phyloP scores from a whole-genome alignment of 2,113 vertebrate species.

The Taurulus bubalis region DNA sequence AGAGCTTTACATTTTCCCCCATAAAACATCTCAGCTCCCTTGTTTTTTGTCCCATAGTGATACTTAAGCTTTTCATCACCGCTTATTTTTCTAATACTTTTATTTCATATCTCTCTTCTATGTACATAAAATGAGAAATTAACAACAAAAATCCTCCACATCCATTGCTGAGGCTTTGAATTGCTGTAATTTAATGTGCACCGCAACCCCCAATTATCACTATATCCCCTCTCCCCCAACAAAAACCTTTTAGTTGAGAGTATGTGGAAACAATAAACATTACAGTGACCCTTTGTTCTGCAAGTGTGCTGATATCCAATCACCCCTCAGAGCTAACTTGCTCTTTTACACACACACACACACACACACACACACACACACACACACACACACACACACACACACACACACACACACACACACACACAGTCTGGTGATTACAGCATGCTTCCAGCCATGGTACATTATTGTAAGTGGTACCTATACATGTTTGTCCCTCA shows the following conservation, averaged over 20 bases:
- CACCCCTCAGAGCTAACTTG: not conserved
- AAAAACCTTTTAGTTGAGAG: constrained; percentile 28
- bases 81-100: constrained; percentile 8
- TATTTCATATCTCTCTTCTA: constrained; percentile 5
- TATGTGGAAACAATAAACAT: constrained; percentile 24
- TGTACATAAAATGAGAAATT: constrained; percentile 26
- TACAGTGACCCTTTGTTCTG: constrained; percentile 16
- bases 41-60: not conserved
- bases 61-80: not conserved
- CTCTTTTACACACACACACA: not conserved
- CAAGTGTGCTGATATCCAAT: constrained; percentile 1
- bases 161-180: constrained; percentile 5
- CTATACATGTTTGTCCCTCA: constrained; percentile 11
- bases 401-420: not conserved
- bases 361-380: not conserved
- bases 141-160: not conserved
- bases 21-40: constrained; percentile 22
- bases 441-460: constrained; percentile 3
- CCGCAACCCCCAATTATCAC: not conserved
- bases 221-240: not conserved
- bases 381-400: not conserved
- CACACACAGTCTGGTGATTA: not conserved
- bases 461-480: constrained; percentile 17
- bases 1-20: constrained; percentile 21
- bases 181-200: constrained; percentile 8